Conservation (phyloP, 2,797 vertebrate genomes). For the Anableps anableps region DNA sequence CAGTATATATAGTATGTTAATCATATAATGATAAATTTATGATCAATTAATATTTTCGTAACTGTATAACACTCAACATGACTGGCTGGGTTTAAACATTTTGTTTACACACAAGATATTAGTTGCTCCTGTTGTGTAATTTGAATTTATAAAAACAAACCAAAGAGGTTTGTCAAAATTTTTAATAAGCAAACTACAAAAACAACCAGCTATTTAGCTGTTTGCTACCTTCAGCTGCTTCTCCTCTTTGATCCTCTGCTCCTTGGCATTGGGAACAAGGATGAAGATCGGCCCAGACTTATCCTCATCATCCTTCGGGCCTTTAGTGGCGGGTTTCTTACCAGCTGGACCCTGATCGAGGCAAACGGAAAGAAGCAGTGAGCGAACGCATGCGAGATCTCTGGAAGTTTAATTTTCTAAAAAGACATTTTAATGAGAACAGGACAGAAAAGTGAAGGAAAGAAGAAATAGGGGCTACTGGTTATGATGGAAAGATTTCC, state of each 20-base stretch:
- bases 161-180: too few species aligned
- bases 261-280: conserved; percentile 92
- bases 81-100: neutral
- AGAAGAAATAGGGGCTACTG: conserved; percentile 17
- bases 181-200: too few species aligned
- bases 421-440: neutral
- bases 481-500: conserved; percentile 19
- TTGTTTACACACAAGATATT: neutral
- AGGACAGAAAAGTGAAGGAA: neutral
- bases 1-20: too few species aligned
- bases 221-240: conserved; percentile 90
- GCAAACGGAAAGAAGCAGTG: neutral
- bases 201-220: too few species aligned
- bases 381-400: neutral
- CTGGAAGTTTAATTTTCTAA: neutral
- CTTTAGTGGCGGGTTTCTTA: conserved; percentile 91
- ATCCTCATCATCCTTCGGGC: conserved; percentile 93
- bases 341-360: conserved; percentile 81
- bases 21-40: too few species aligned
- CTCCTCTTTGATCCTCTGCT: conserved; percentile 96
- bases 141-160: neutral
- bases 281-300: conserved; percentile 92
- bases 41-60: too few species aligned
- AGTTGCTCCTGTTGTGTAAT: neutral
- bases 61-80: too few species aligned